phyloP scores from a whole-genome alignment of 2,113 vertebrate species.

The Pteropus alecto region DNA sequence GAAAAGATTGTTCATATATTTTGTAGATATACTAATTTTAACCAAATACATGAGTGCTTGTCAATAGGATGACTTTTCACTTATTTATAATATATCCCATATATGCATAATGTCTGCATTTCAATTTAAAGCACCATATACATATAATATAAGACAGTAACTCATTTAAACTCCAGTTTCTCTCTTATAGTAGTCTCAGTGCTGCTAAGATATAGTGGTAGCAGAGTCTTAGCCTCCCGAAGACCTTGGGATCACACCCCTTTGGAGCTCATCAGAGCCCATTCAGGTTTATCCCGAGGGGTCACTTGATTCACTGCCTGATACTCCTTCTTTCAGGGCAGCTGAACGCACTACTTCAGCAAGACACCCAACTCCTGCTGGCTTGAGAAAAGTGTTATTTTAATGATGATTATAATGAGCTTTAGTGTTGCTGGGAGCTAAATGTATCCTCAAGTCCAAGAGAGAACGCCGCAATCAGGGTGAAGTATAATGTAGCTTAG shows the following conservation, averaged over 20 bases:
- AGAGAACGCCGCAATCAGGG: slow-evolving; percentile 52
- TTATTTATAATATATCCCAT: not conserved
- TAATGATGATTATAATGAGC: slow-evolving; percentile 68
- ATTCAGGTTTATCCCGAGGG: slow-evolving; percentile 61
- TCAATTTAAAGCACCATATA: not conserved
- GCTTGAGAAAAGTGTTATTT: slow-evolving; percentile 56
- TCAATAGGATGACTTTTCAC: not conserved
- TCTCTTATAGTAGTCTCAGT: not conserved
- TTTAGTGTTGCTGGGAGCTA: slow-evolving; percentile 56
- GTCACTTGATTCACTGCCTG: slow-evolving; percentile 32
- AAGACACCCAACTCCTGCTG: slow-evolving; percentile 51
- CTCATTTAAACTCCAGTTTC: not conserved
- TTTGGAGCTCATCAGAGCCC: slow-evolving; percentile 63
- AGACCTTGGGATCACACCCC: not conserved
- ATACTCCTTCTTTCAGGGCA: not conserved
- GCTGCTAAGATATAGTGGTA: not conserved
- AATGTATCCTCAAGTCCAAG: slow-evolving; percentile 61
- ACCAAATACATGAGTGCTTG: not conserved
- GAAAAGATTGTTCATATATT: not conserved
- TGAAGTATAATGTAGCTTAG: slow-evolving; percentile 52
- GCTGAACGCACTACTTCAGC: slow-evolving; percentile 42
- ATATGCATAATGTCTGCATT: not conserved
- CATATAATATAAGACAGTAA: not conserved
- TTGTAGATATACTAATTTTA: not conserved
- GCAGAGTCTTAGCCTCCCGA: not conserved